Percentiles rank a stretch among this genome's conserved stretches.
Conservation (phyloP, 1,140 invertebrate species). For the Platorchestia sp. region DNA sequence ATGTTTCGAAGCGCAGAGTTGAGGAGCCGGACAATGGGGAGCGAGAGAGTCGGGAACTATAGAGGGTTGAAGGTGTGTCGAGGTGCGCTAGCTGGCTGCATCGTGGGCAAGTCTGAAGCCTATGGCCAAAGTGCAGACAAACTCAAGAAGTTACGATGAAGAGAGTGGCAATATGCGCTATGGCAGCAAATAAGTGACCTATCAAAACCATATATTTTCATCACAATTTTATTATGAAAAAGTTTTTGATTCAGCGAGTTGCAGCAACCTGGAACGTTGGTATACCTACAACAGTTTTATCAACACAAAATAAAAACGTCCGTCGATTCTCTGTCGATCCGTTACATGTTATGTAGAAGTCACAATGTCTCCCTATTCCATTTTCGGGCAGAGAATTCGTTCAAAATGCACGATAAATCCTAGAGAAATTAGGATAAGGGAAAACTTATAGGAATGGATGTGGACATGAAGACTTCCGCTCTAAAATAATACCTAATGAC, state of each 20-base stretch:
- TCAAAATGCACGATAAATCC: background rate
- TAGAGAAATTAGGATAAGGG: too few species aligned
- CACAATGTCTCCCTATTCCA: background rate
- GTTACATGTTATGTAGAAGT: background rate
- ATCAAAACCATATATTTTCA: background rate
- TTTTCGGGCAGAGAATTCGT: background rate
- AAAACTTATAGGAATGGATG: too few species aligned
- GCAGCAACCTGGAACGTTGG: background rate
- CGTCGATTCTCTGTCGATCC: too few species aligned
- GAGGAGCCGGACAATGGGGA: conserved; percentile 43
- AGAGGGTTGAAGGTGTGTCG: background rate
- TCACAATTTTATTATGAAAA: background rate
- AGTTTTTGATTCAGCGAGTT: background rate
- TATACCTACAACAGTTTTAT: background rate
- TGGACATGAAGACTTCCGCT: background rate
- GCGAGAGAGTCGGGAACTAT: background rate
- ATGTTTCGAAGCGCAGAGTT: conserved; percentile 40
- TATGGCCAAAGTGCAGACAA: background rate
- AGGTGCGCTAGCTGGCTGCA: background rate
- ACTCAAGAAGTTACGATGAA: background rate
- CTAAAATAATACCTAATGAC: background rate
- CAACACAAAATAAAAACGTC: background rate
- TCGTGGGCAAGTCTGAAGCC: background rate
- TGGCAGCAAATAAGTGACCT: background rate
- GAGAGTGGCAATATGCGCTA: background rate